These are phyloP conservation scores for Coccyzus lansbergi DNA, from an alignment of 2,797 vertebrate species.

Conservation along the genomic window DNA sequence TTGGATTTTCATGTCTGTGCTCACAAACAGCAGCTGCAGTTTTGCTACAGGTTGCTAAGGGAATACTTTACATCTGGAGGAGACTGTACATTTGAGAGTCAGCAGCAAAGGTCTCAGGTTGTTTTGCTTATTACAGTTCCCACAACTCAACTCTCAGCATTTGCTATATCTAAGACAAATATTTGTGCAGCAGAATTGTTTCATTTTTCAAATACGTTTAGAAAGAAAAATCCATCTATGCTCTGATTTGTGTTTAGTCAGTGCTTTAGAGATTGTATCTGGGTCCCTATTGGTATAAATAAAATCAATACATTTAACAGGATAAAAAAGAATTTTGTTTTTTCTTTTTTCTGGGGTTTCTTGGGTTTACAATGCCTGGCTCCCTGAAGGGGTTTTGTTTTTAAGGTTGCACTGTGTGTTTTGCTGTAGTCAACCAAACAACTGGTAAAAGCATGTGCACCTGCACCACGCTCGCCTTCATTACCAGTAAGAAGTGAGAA, in stretches of 20 bases:
- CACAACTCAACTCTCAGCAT: background rate
- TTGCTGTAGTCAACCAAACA: background rate
- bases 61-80: background rate
- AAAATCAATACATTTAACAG: background rate
- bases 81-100: background rate
- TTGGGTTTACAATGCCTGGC: background rate
- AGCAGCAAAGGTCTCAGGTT: background rate
- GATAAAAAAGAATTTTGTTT: background rate
- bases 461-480: background rate
- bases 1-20: background rate
- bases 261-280: background rate
- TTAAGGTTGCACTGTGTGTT: background rate
- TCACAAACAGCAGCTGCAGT: background rate
- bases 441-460: background rate
- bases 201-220: background rate
- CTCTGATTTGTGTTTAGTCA: background rate
- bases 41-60: background rate
- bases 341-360: background rate
- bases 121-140: background rate
- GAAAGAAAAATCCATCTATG: background rate
- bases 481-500: background rate
- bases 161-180: background rate
- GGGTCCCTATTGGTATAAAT: background rate
- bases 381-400: background rate
- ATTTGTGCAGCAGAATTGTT: background rate